These are phyloP conservation scores for Trematomus bernacchii DNA, from an alignment of 2,797 vertebrate species.

Conservation along the genomic window DNA sequence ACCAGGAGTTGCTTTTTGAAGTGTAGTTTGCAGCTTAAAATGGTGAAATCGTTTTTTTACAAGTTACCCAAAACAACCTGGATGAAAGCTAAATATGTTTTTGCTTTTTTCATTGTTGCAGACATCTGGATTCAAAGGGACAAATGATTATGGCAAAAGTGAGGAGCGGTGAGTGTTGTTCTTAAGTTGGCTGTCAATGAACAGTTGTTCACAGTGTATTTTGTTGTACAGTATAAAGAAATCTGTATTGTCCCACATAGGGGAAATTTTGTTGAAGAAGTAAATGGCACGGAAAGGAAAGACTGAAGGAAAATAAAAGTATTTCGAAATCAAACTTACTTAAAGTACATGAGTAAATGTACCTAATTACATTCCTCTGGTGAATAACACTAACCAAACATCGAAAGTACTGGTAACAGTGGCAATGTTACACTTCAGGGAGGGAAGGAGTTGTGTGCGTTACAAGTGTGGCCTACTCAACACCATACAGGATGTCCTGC, in stretches of 20 bases:
- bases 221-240: too few species aligned
- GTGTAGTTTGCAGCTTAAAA: background rate
- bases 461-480: conserved; percentile 88
- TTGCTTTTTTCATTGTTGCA: conserved; percentile 52
- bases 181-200: background rate
- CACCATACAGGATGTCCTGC: conserved; percentile 89
- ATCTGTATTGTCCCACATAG: too few species aligned
- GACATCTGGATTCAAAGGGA: conserved; percentile 71
- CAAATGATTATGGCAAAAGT: conserved; percentile 63
- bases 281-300: too few species aligned
- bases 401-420: background rate
- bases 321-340: too few species aligned
- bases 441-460: conserved; percentile 81
- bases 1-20: background rate
- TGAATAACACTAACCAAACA: background rate
- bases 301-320: too few species aligned
- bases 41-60: background rate
- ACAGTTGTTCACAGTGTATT: background rate
- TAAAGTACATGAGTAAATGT: too few species aligned
- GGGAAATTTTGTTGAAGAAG: too few species aligned
- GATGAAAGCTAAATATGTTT: background rate
- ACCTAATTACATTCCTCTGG: too few species aligned
- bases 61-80: background rate
- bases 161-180: conserved; percentile 77
- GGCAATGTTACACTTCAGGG: conserved; percentile 43